Conservation (phyloP, 2,113 vertebrate species). For the Pelodiscus sinensis region DNA sequence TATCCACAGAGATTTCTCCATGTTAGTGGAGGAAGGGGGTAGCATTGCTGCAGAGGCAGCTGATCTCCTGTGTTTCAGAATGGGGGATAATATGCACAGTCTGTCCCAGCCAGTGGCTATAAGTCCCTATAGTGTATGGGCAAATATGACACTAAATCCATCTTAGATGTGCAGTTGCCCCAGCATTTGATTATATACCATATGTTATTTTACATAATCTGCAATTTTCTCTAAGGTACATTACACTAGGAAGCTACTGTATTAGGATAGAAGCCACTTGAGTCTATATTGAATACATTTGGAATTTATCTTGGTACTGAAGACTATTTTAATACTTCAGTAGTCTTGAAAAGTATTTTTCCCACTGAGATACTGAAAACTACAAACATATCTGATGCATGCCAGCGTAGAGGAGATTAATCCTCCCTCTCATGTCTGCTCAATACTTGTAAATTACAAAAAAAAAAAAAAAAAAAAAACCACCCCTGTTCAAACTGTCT, state of each 20-base stretch:
- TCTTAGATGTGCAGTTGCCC: accelerated
- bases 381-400: background rate
- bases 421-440: background rate
- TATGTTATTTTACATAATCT: background rate
- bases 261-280: background rate
- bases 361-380: background rate
- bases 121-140: background rate
- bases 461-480: background rate
- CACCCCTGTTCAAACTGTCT: background rate
- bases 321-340: background rate
- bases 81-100: background rate
- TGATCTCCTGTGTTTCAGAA: background rate
- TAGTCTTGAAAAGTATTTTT: background rate
- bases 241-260: background rate
- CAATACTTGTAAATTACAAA: background rate
- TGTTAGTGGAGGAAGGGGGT: background rate
- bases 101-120: background rate
- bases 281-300: background rate
- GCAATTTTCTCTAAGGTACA: background rate
- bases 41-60: background rate
- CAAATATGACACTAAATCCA: background rate
- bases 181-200: background rate
- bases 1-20: background rate
- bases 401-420: background rate
- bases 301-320: background rate